phyloP scores from a whole-genome alignment of 1,140 invertebrate species.

The Coenobita brevimanus region DNA sequence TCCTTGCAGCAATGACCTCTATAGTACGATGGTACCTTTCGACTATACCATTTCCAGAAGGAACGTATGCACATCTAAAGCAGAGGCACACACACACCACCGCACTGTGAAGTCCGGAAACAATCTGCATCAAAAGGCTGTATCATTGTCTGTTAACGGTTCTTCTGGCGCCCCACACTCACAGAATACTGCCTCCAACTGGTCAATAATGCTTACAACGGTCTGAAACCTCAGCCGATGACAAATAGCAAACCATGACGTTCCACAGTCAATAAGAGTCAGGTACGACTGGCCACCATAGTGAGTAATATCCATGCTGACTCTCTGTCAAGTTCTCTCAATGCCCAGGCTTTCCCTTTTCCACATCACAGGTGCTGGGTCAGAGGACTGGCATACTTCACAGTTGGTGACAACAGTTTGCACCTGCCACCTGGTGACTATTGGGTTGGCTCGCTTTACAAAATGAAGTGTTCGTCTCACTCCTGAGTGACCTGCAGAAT shows the following conservation, averaged over 20 bases:
- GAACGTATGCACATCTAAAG: background rate
- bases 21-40: no score
- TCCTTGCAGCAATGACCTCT: background rate
- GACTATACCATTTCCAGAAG: no score
- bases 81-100: no score
- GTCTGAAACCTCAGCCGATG: background rate
- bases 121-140: background rate
- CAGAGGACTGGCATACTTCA: conserved; percentile 1
- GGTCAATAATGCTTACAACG: background rate
- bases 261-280: background rate
- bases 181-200: background rate
- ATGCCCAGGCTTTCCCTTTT: background rate
- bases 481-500: no score
- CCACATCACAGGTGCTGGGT: background rate
- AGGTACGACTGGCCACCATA: no score
- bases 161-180: no score
- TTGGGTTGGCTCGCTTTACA: no score
- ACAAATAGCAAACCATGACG: background rate
- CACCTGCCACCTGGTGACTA: no score
- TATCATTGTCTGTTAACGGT: no score
- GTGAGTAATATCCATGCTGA: no score
- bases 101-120: background rate
- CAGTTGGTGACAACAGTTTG: no score
- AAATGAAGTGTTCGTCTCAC: no score
- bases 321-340: background rate